Percentiles rank a stretch among this genome's conserved stretches.
These are phyloP conservation scores for Aythya fuligula DNA, from an alignment of 2,797 vertebrate species.

Conservation along the genomic window DNA sequence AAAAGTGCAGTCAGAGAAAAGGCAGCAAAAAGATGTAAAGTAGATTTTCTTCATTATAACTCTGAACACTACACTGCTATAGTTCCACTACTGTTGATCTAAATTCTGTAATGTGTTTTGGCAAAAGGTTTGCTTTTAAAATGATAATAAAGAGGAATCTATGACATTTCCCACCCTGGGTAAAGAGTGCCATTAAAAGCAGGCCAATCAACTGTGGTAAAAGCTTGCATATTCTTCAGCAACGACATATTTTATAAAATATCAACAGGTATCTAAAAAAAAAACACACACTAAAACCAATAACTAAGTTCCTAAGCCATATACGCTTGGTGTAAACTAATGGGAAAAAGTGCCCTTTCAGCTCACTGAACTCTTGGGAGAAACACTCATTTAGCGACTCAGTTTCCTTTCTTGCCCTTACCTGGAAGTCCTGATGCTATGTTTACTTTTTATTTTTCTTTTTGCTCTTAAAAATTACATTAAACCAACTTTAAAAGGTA, in stretches of 20 bases:
- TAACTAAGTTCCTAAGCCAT: background rate
- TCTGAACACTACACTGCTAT: background rate
- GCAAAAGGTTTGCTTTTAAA: background rate
- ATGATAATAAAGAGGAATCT: background rate
- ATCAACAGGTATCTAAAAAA: background rate
- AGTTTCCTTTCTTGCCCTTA: background rate
- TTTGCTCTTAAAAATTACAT: background rate
- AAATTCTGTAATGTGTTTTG: background rate
- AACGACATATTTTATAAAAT: background rate
- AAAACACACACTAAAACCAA: background rate
- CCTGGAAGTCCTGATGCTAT: background rate
- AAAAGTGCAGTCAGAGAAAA: background rate
- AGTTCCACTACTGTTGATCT: background rate
- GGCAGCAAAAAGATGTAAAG: background rate
- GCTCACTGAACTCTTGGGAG: background rate
- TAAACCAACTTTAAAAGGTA: background rate
- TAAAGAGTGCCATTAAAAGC: background rate
- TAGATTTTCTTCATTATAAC: background rate
- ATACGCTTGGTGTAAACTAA: background rate
- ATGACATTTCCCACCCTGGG: background rate
- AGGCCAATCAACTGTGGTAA: background rate
- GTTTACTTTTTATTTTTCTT: background rate
- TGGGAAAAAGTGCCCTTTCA: background rate
- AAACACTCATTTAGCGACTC: background rate
- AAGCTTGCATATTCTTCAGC: background rate